These are phyloP conservation scores for Lepidocyrtoides sp. DNA, from an alignment of 2,888 invertebrate genomes.

Conservation along the genomic window DNA sequence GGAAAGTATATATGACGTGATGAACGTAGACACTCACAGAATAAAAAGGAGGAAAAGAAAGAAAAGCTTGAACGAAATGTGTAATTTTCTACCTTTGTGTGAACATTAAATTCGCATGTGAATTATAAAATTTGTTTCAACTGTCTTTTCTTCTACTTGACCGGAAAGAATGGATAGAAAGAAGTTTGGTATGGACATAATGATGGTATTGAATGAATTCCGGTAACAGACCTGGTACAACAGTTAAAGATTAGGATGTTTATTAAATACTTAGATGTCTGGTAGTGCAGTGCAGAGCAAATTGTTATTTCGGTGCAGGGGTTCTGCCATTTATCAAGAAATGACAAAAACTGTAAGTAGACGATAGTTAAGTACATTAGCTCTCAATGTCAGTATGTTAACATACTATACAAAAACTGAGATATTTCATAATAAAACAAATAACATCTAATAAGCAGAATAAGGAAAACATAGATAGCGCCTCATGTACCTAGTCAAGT, in stretches of 20 bases:
- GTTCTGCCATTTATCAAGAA: too few species aligned
- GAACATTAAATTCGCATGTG: not conserved
- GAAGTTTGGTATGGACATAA: too few species aligned
- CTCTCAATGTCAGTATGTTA: too few species aligned
- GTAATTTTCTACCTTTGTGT: not conserved
- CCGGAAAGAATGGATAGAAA: too few species aligned
- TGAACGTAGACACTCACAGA: not conserved
- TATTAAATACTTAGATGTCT: too few species aligned
- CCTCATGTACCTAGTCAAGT: not conserved
- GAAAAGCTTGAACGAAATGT: not conserved
- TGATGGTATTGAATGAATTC: too few species aligned
- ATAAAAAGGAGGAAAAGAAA: not conserved
- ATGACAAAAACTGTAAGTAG: too few species aligned
- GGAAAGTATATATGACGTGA: not conserved
- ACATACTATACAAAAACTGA: not conserved
- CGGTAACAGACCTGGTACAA: too few species aligned
- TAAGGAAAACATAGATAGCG: slow-evolving; percentile 4
- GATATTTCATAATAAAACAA: not conserved
- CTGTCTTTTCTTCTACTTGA: not conserved
- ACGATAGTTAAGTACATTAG: too few species aligned
- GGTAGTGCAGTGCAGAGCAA: too few species aligned
- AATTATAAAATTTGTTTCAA: not conserved
- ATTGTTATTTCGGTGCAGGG: too few species aligned
- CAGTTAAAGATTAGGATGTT: too few species aligned
- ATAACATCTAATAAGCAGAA: not conserved